These are phyloP conservation scores for Cyclina sinensis DNA, from an alignment of 1,140 invertebrate genomes.

Conservation along the genomic window DNA sequence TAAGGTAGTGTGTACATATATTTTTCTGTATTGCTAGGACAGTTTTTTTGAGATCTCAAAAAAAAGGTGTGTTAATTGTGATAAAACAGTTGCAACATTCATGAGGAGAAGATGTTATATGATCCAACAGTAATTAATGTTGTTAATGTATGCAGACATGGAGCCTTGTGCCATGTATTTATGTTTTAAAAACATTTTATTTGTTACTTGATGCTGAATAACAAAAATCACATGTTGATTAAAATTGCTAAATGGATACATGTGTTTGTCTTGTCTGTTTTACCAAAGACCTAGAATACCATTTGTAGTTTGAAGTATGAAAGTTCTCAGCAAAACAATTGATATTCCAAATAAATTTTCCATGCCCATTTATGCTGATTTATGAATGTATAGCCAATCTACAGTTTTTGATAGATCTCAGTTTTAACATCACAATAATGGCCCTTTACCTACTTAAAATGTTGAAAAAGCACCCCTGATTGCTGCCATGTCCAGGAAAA, in stretches of 20 bases:
- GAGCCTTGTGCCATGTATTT: constrained; percentile 29
- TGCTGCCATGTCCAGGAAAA: too few species aligned
- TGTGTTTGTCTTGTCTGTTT: too few species aligned
- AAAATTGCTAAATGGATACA: constrained; percentile 19
- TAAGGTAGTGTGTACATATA: neutral
- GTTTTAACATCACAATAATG: too few species aligned
- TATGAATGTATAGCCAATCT: too few species aligned
- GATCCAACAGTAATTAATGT: neutral
- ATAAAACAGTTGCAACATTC: neutral
- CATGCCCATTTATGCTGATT: too few species aligned
- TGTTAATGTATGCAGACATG: constrained; percentile 12
- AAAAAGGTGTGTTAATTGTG: neutral
- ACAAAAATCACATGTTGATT: constrained; percentile 19
- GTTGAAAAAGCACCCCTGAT: too few species aligned
- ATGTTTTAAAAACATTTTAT: constrained; percentile 25
- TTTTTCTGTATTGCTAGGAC: neutral
- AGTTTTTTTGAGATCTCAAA: neutral
- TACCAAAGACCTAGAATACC: too few species aligned
- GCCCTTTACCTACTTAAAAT: too few species aligned
- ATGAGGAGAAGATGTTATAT: neutral
- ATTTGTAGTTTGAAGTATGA: too few species aligned
- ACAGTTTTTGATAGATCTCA: too few species aligned
- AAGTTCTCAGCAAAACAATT: too few species aligned
- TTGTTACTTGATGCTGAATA: constrained; percentile 48
- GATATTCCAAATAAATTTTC: too few species aligned